These are phyloP conservation scores for Anthoscopus minutus DNA, from an alignment of 2,113 vertebrate species.

Conservation along the genomic window DNA sequence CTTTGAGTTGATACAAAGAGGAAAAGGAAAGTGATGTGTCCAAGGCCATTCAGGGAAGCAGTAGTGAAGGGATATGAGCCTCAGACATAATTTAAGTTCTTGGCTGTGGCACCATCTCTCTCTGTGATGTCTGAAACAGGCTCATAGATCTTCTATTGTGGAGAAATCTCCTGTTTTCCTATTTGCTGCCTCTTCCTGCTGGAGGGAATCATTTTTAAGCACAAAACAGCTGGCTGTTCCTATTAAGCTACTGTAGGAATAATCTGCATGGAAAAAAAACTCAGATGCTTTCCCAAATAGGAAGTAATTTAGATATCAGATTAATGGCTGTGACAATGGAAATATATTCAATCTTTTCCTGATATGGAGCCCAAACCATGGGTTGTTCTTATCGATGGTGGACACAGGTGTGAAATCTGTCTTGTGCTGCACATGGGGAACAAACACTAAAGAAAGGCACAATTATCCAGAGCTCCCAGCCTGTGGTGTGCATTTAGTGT, in stretches of 20 bases:
- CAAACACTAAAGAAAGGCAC: background rate
- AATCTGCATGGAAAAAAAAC: background rate
- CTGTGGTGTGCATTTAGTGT: background rate
- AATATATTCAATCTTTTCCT: constrained; percentile 27
- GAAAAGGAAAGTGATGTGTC: background rate
- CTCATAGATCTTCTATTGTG: background rate
- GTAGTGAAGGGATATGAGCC: background rate
- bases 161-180: background rate
- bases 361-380: background rate
- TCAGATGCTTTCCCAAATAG: constrained; percentile 34
- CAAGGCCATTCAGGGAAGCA: background rate
- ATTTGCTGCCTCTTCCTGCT: background rate
- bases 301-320: constrained; percentile 63
- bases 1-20: background rate
- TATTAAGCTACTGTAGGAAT: constrained; percentile 8
- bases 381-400: background rate
- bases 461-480: accelerated
- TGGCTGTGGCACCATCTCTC: background rate
- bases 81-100: background rate
- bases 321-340: constrained; percentile 42
- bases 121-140: background rate
- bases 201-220: background rate
- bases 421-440: background rate
- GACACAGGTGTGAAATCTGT: constrained; percentile 4
- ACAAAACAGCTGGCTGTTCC: background rate